phyloP scores from a whole-genome alignment of 2,113 vertebrate genomes.

The Corapipo altera region DNA sequence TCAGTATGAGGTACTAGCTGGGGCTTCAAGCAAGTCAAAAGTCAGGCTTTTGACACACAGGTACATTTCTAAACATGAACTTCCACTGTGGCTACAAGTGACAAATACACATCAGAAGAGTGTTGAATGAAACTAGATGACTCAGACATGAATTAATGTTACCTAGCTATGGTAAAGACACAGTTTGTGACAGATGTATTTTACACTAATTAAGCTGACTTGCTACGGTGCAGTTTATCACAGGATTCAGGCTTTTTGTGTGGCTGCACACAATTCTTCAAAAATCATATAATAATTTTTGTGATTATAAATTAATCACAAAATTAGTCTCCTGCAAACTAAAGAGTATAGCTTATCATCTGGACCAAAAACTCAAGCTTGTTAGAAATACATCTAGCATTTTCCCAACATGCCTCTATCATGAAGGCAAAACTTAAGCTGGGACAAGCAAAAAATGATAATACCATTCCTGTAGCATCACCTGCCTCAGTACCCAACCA shows the following conservation, averaged over 20 bases:
- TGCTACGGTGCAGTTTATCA: background rate
- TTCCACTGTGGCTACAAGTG: background rate
- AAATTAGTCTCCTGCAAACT: background rate
- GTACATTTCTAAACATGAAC: background rate
- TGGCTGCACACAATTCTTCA: background rate
- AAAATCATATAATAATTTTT: background rate
- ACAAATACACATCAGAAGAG: background rate
- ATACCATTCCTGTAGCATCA: background rate
- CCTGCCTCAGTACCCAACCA: background rate
- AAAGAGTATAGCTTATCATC: background rate
- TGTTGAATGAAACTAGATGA: background rate
- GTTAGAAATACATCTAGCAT: background rate
- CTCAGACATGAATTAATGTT: background rate
- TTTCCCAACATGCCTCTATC: background rate
- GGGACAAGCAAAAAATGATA: background rate
- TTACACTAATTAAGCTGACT: background rate
- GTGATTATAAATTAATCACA: background rate
- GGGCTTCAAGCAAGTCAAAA: background rate
- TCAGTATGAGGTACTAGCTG: background rate
- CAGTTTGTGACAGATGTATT: accelerated
- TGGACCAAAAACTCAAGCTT: background rate
- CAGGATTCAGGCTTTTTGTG: background rate
- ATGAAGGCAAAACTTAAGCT: background rate
- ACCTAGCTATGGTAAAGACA: background rate
- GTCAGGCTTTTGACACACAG: background rate